Base-by-base conservation (phyloP, 53 echinoderm and acorn worm species). In the Luidia sarsii region DNA sequence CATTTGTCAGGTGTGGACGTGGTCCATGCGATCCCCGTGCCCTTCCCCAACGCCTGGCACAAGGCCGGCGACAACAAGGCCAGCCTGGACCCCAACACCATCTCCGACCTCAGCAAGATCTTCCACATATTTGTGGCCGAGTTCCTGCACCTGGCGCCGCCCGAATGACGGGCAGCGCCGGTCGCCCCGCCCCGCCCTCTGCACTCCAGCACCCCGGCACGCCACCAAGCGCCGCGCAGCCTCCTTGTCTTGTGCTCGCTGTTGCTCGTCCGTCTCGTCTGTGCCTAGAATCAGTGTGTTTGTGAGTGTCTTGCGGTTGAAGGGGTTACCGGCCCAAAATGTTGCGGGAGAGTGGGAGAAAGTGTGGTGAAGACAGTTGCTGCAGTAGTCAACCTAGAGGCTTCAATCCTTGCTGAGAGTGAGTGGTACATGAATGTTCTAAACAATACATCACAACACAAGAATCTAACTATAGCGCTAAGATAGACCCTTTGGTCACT, bases 41-140 rank as follows among this genome's bases (percentile, higher is more conserved):
- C 92, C 16, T 95, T 95, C 73, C 95, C 95, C 10, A 7, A 22
- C 4, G 85, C 83, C 7, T 95, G 95, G 95, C 95, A 95, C 38
- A 82, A 35, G 20, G 39, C 79, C 77, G 16, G 16, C 4, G 95
- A 95, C 77, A 83, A 80, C 62, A 79, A 52, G 75, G 34, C 41
- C 4, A 80, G 70, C 64, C 65, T 95, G 32, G 90, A 95, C 74
- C 61, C 70, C 27, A 25, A 71, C 36, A 90, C 88, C 69, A 92
- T 95, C 56, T 69, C 69, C 34, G 85, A 95, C 72, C 85, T 95
- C 27, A 92, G 83, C 79, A 95, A 93, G 80, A 95, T 95, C 18
- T 48, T 95, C 35, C 95, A 92, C 20, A 81, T 88, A 33, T 95
- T 93, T 64, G 90, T 93, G 24, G 90, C 83, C 1, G 95, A 95